phyloP scores from a whole-genome alignment of 2,113 vertebrate species.

The mouse (Mus musculus) region DNA sequence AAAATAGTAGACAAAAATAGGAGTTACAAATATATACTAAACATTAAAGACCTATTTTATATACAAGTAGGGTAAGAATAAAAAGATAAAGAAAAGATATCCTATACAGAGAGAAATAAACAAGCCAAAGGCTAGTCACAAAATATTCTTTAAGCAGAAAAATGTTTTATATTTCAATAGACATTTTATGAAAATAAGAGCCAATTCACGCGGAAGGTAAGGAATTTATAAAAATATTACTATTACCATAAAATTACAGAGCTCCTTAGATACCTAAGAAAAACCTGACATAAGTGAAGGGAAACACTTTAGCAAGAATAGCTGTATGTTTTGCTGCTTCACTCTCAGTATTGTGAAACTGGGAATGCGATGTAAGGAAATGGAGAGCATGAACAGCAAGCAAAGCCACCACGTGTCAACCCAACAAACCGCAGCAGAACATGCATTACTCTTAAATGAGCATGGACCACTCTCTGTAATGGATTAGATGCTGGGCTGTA shows the following conservation, averaged over 20 bases:
- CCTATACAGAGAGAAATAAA: not conserved
- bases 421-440: not conserved
- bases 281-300: not conserved
- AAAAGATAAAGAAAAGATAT: not conserved
- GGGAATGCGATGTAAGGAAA: not conserved
- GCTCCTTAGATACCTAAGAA: not conserved
- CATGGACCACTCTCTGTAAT: not conserved
- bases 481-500: not conserved
- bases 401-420: not conserved
- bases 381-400: not conserved
- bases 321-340: not conserved
- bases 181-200: not conserved
- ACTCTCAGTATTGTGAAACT: not conserved
- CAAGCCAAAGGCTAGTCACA: not conserved
- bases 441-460: not conserved
- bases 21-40: not conserved
- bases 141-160: not conserved
- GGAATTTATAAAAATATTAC: not conserved
- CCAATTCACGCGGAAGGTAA: not conserved
- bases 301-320: not conserved
- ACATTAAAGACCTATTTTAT: not conserved
- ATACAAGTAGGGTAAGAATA: not conserved
- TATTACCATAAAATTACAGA: not conserved
- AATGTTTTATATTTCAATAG: not conserved
- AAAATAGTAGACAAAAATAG: not conserved